phyloP scores from a whole-genome alignment of 1,140 invertebrate species.

The Caenorhabditis remanei region DNA sequence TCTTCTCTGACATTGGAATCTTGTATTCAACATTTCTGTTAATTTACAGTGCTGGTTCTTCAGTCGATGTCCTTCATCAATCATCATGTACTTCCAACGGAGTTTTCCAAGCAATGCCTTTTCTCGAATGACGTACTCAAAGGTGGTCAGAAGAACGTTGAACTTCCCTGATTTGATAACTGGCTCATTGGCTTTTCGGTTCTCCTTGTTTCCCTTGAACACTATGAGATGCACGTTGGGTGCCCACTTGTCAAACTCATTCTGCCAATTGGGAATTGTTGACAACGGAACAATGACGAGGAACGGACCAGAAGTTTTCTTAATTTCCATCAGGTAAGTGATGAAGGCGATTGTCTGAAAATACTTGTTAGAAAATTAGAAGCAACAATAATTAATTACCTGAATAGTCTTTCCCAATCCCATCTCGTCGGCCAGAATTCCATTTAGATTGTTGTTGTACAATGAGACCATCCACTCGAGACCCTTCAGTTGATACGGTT shows the following conservation, averaged over 20 bases:
- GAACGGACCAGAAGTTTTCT: slow-evolving; percentile 96
- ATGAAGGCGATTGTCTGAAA: slow-evolving; percentile 94
- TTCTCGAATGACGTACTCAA: slow-evolving; percentile 99
- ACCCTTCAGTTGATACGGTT: slow-evolving; percentile 93
- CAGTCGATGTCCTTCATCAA: slow-evolving; percentile 99
- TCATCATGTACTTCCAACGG: slow-evolving; percentile 96
- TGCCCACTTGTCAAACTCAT: slow-evolving; percentile 99
- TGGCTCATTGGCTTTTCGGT: slow-evolving; percentile 90
- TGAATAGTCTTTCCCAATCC: slow-evolving; percentile 87
- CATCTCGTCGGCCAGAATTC: slow-evolving; percentile 87
- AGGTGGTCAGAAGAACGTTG: slow-evolving; percentile 99
- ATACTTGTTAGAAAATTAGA: not conserved
- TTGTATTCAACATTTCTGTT: slow-evolving; percentile 92
- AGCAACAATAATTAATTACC: not conserved
- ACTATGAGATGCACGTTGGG: slow-evolving; percentile 98
- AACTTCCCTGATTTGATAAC: slow-evolving; percentile 99
- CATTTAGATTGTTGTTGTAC: slow-evolving; percentile 96
- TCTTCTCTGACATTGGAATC: slow-evolving; percentile 90
- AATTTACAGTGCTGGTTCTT: slow-evolving; percentile 99
- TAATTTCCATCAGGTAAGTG: slow-evolving; percentile 95
- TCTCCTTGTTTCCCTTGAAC: slow-evolving; percentile 95
- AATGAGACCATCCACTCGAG: slow-evolving; percentile 98
- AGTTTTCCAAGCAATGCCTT: slow-evolving; percentile 92
- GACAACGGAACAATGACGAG: slow-evolving; percentile 98
- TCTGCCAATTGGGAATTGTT: slow-evolving; percentile 99